Percentiles rank a stretch among this genome's conserved stretches.
Evolutionary conservation across 1,140 invertebrate genomes (phyloP).

Genomic region (Macrosteles quadrilineatus): DNA sequence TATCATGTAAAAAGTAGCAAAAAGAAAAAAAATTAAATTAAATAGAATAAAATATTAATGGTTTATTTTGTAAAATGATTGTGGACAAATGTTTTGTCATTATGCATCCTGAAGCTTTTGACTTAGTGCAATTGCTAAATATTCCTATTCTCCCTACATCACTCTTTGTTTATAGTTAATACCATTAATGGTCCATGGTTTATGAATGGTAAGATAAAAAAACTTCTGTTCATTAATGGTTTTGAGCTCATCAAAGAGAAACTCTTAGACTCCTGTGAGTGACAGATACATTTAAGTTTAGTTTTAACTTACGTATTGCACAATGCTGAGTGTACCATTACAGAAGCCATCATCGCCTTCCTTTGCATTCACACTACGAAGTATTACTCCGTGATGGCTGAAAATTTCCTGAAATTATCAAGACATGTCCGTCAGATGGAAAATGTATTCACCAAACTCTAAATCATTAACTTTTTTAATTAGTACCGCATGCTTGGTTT

Average conservation of each 20-base stretch:
- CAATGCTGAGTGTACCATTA: conserved; percentile 53
- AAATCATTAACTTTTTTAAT: not conserved
- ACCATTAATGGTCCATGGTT: no score
- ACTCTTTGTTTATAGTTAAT: no score
- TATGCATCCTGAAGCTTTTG: not conserved
- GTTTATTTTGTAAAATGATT: not conserved
- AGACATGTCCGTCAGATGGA: not conserved
- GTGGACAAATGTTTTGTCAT: not conserved
- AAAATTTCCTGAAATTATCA: conserved; percentile 50
- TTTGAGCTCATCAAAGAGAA: no score
- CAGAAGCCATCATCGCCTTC: conserved; percentile 52
- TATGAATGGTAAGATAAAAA: no score
- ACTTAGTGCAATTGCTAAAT: no score
- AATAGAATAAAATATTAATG: conserved; percentile 22
- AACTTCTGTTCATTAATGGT: no score
- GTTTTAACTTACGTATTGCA: conserved; percentile 52
- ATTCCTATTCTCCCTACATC: no score
- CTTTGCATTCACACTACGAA: conserved; percentile 48
- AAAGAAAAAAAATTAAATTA: conserved; percentile 25
- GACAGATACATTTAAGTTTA: no score
- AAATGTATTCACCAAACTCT: not conserved
- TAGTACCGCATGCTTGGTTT: not conserved
- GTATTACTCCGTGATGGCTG: conserved; percentile 52
- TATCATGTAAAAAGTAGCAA: conserved; percentile 15
- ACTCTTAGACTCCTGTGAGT: no score